Conservation (phyloP, 2,797 vertebrate species). For the Darevskia nairensis region DNA sequence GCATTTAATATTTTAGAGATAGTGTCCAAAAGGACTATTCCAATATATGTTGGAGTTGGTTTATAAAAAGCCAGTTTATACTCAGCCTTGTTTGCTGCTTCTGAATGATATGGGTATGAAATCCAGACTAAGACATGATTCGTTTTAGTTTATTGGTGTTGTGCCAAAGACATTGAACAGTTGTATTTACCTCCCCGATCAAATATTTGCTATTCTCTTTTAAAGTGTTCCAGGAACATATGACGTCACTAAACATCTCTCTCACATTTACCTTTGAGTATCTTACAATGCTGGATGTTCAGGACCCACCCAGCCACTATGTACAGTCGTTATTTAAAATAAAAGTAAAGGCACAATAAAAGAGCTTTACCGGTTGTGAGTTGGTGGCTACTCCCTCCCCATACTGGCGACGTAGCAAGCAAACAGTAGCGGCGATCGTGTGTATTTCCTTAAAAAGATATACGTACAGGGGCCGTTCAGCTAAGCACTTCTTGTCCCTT, state of each 20-base stretch:
- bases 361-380: slow-evolving; percentile 28
- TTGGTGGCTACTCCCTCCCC: background rate
- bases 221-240: background rate
- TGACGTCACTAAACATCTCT: slow-evolving; percentile 11
- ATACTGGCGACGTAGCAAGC: background rate
- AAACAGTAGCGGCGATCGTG: background rate
- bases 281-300: slow-evolving; percentile 12
- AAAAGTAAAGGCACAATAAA: background rate
- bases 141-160: background rate
- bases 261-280: slow-evolving; percentile 13
- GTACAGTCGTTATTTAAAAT: slow-evolving; percentile 34
- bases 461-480: background rate
- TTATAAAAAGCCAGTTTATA: background rate
- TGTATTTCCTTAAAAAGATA: background rate
- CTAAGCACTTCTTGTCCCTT: background rate
- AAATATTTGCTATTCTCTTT: slow-evolving; percentile 9
- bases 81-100: no score
- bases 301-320: background rate
- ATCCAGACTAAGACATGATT: background rate
- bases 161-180: background rate
- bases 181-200: background rate
- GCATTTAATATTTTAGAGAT: background rate
- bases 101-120: background rate
- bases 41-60: background rate
- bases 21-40: background rate